Conservation (phyloP, 2,888 invertebrate species). For the Aleiodes leptofemur region DNA sequence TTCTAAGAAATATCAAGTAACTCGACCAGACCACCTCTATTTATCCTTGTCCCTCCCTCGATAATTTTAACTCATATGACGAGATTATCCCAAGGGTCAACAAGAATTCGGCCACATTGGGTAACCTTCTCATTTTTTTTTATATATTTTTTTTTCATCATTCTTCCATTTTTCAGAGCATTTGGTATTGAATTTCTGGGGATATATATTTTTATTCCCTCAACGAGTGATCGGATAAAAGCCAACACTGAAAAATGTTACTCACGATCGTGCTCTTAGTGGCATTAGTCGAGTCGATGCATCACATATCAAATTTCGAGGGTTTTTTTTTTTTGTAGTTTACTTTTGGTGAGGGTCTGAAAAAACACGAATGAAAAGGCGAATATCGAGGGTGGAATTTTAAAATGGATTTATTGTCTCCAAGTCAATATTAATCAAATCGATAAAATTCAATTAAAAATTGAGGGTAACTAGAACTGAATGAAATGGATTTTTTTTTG, state of each 20-base stretch:
- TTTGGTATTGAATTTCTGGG: conserved; percentile 45
- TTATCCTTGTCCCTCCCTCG: not conserved
- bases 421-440: conserved; percentile 65
- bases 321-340: conserved; percentile 8
- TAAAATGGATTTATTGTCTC: conserved; percentile 19
- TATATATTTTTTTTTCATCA: not conserved
- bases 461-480: no score
- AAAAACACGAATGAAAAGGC: conserved; percentile 10
- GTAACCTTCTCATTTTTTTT: not conserved
- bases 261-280: conserved; percentile 45
- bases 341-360: conserved; percentile 30
- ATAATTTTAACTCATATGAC: conserved; percentile 47
- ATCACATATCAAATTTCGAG: conserved; percentile 53
- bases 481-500: no score
- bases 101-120: conserved; percentile 26
- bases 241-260: conserved; percentile 53
- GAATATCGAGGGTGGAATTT: not conserved
- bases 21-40: conserved; percentile 1
- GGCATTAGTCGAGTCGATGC: conserved; percentile 45
- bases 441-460: conserved; percentile 46
- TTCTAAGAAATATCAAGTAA: not conserved
- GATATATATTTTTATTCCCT: conserved; percentile 46
- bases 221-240: conserved; percentile 46
- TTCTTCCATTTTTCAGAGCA: conserved; percentile 32
- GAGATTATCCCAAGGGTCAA: conserved; percentile 52